phyloP scores from a whole-genome alignment of 2,888 invertebrate genomes.

The Andrena bucephala region DNA sequence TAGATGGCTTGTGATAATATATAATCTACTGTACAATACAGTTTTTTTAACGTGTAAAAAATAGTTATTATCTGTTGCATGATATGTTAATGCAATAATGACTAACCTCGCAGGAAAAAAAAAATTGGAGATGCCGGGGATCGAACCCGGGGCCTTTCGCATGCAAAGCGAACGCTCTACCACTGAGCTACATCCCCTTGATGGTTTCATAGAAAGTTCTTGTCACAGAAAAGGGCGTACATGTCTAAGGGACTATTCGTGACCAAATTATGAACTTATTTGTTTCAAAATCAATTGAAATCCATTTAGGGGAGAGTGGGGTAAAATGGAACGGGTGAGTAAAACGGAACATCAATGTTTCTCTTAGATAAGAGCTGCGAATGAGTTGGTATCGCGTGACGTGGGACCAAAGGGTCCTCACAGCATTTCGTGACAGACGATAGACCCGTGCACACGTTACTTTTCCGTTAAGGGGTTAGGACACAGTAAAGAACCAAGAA shows the following conservation, averaged over 20 bases:
- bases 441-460: too few species aligned
- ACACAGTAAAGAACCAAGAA: too few species aligned
- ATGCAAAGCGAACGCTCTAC: constrained; percentile 99
- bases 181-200: constrained; percentile 97
- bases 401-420: too few species aligned
- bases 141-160: constrained; percentile 99
- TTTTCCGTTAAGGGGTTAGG: too few species aligned
- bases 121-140: constrained; percentile 95
- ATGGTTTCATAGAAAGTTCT: neutral
- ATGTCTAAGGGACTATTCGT: neutral
- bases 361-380: too few species aligned
- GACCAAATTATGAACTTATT: neutral
- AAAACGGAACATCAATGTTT: too few species aligned
- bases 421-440: too few species aligned
- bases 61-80: neutral
- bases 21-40: neutral
- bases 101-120: constrained; percentile 25
- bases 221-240: fast-evolving
- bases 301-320: too few species aligned
- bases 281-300: neutral
- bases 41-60: neutral
- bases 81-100: neutral
- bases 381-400: too few species aligned
- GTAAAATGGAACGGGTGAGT: too few species aligned
- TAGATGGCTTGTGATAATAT: neutral